Base-by-base conservation (phyloP, 2,888 invertebrate species). In the Cantharis lateralis region DNA sequence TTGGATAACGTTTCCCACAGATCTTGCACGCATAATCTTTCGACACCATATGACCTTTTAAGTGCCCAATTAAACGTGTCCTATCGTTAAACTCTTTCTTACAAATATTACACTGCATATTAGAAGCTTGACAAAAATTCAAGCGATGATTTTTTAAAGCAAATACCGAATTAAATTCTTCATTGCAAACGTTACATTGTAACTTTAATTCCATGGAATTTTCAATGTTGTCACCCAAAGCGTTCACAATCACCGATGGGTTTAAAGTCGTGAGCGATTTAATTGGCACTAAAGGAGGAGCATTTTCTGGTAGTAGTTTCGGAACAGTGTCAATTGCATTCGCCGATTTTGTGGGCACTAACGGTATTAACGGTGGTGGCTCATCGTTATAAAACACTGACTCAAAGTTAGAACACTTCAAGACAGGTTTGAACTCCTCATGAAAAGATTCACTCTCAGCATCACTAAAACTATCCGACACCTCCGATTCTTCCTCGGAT, bases 1-100 rank as follows among this genome's bases (percentile, higher is more conserved):
- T 87, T 3, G 87, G 87, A 80, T 88, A 88, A 15, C 86, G 82
- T 81, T 88, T 88, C 2, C 86, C 87, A 80, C 88, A 88, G 66
- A 88, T 84, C 82, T 87, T 87, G 81, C 88, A 88, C 3, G 80
- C 82, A 75, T 87, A 86, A 71, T 87, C 86, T 82, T 88, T 88
- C 1, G 82, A 80, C 20, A 86, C 84, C 84, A 86, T 87, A 74
- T 88, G 88, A 7, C 86, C 86, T 76, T 87, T 87, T 74, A 88
- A 80, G 74, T 88, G 88, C 2, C 85, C 84, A 13, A 87, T 86
- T 15, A 88, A 77, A 63, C 84, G 85, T 71, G 86, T 87, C 4
- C 84, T 78, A 66, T 87, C 87, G 18, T 83, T 83, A 77, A 87
- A 87, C 78, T 84, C 84, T 72, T 87, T 87, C 62, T 83, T 83